phyloP scores from a whole-genome alignment of 2,113 vertebrate species.

The Mesitornis unicolor region DNA sequence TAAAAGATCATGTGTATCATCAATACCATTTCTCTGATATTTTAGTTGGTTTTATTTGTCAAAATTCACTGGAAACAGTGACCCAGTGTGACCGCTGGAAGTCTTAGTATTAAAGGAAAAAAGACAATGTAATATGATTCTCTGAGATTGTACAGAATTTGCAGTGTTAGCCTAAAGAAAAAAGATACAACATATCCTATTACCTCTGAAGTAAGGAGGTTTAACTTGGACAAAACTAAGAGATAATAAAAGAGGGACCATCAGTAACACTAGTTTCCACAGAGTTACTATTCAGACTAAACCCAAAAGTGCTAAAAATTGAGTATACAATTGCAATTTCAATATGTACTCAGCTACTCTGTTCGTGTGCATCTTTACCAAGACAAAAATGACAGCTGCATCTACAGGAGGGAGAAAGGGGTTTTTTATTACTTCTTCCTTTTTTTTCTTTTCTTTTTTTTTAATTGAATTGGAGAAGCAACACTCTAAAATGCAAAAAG shows the following conservation, averaged over 20 bases:
- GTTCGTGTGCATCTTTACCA: neutral
- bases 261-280: neutral
- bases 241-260: neutral
- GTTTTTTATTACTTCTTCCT: neutral
- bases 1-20: neutral
- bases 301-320: neutral
- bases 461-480: too few relatives aligned
- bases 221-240: neutral
- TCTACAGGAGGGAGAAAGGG: neutral
- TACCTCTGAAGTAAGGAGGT: neutral
- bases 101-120: neutral
- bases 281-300: neutral
- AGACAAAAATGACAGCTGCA: neutral
- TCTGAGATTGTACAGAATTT: neutral
- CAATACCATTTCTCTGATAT: neutral
- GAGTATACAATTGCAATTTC: neutral
- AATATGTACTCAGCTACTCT: neutral
- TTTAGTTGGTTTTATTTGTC: neutral
- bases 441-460: too few relatives aligned
- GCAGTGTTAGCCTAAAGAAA: neutral
- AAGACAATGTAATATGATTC: neutral
- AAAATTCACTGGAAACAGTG: neutral
- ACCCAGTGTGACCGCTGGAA: neutral
- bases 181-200: neutral
- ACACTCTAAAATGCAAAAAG: neutral